A percentile compares a stretch with the other conserved stretches of the same genome.
Evolutionary conservation across 2,797 vertebrate genomes (phyloP).

Genomic region (Pangasius larnaudii): DNA sequence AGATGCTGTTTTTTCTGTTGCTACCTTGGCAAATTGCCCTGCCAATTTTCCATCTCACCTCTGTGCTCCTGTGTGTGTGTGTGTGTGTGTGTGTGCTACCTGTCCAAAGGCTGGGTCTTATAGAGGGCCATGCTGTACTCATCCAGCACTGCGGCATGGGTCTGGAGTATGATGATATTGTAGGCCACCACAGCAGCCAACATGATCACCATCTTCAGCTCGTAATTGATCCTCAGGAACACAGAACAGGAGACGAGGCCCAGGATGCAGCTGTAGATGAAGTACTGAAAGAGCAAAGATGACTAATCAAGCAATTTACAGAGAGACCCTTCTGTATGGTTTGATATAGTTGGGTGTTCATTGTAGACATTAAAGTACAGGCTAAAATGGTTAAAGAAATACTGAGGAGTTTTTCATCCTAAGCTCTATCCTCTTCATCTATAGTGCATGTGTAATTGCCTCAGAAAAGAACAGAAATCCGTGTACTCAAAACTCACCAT

Average conservation of each 20-base stretch:
- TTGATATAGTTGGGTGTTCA: neutral
- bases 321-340: neutral
- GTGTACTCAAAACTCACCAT: neutral
- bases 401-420: neutral
- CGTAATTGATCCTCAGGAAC: conserved; percentile 96
- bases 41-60: conserved; percentile 34
- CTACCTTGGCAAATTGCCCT: conserved; percentile 36
- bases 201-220: conserved; percentile 98
- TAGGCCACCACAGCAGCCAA: conserved; percentile 89
- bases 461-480: neutral
- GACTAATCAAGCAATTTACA: neutral
- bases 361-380: neutral
- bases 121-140: conserved; percentile 88
- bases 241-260: conserved; percentile 95
- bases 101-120: conserved; percentile 74
- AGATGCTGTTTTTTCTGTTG: conserved; percentile 6
- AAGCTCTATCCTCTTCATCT: neutral
- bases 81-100: conserved; percentile 73
- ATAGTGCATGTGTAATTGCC: neutral
- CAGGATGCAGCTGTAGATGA: conserved; percentile 97
- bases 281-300: conserved; percentile 80
- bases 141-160: conserved; percentile 87
- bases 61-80: neutral
- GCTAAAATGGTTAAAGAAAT: neutral
- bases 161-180: conserved; percentile 93